Evolutionary conservation across 2,797 vertebrate genomes (phyloP).

Genomic region (Natrix natrix): DNA sequence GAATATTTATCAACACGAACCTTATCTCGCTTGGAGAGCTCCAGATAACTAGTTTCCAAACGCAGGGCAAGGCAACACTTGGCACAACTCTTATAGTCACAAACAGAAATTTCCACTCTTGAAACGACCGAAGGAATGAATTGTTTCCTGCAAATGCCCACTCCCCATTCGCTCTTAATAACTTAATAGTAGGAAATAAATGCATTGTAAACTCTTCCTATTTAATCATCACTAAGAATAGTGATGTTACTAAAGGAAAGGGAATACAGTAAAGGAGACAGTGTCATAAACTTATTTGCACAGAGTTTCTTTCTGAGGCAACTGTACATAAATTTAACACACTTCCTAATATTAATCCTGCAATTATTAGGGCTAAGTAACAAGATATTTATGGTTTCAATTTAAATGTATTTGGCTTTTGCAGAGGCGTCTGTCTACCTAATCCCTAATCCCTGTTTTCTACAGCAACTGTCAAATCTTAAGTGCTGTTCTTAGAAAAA

Average conservation of each 20-base stretch:
- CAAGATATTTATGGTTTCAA: neutral
- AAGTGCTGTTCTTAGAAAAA: neutral
- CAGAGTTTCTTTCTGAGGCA: neutral
- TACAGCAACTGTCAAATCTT: neutral
- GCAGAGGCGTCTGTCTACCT: neutral
- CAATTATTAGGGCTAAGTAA: conserved; percentile 19
- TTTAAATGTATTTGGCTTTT: neutral
- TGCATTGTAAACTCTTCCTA: neutral
- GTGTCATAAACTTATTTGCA: conserved; percentile 4
- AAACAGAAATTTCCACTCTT: too few species aligned
- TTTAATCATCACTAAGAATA: neutral
- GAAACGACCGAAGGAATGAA: too few species aligned
- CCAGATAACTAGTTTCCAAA: too few species aligned
- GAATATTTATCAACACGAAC: too few species aligned
- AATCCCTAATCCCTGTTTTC: neutral
- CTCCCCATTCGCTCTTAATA: too few species aligned
- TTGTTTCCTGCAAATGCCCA: too few species aligned
- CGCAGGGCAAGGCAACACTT: too few species aligned
- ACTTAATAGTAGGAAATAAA: neutral
- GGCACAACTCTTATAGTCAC: too few species aligned
- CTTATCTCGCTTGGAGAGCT: too few species aligned
- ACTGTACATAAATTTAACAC: neutral
- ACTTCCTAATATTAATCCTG: conserved; percentile 2
- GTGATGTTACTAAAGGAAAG: neutral
- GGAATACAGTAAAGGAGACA: neutral